Evolutionary conservation across 2,113 vertebrate genomes (phyloP).

Genomic region (Tenrec ecaudatus): DNA sequence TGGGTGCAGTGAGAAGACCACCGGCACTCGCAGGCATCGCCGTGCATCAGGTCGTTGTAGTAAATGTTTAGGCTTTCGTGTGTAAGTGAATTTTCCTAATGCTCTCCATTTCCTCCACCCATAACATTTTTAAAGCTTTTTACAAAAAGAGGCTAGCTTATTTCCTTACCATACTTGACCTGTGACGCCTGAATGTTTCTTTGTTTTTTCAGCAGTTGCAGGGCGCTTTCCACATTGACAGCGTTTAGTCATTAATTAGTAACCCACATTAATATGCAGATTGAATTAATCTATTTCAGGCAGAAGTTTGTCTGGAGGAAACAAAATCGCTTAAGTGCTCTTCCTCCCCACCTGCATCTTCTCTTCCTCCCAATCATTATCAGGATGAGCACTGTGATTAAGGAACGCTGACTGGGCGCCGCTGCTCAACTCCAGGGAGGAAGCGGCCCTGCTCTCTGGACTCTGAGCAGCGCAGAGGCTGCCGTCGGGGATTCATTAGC

Average conservation of each 20-base stretch:
- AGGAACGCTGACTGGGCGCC: not conserved
- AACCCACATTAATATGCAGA: conserved; percentile 79
- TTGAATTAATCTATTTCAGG: conserved; percentile 71
- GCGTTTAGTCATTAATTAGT: conserved; percentile 77
- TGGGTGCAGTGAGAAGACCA: not conserved
- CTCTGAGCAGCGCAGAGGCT: not conserved
- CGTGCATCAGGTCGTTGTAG: not conserved
- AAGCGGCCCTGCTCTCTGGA: not conserved
- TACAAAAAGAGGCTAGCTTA: not conserved
- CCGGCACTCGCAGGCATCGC: not conserved
- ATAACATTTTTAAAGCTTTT: conserved; percentile 53
- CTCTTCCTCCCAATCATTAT: not conserved
- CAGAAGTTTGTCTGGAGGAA: conserved; percentile 76
- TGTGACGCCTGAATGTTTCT: conserved; percentile 51
- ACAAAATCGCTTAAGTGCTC: conserved; percentile 56
- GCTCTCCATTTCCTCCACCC: conserved; percentile 45
- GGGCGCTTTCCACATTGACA: conserved; percentile 61
- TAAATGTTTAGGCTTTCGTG: not conserved
- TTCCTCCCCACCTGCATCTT: conserved; percentile 43
- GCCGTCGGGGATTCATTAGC: conserved; percentile 62
- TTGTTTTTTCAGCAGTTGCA: conserved; percentile 53
- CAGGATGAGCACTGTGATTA: conserved; percentile 57
- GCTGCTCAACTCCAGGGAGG: not conserved
- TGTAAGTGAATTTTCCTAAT: conserved; percentile 42
- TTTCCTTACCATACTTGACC: conserved; percentile 35